phyloP scores from a whole-genome alignment of 2,797 vertebrate genomes.

The Darevskia nairensis region DNA sequence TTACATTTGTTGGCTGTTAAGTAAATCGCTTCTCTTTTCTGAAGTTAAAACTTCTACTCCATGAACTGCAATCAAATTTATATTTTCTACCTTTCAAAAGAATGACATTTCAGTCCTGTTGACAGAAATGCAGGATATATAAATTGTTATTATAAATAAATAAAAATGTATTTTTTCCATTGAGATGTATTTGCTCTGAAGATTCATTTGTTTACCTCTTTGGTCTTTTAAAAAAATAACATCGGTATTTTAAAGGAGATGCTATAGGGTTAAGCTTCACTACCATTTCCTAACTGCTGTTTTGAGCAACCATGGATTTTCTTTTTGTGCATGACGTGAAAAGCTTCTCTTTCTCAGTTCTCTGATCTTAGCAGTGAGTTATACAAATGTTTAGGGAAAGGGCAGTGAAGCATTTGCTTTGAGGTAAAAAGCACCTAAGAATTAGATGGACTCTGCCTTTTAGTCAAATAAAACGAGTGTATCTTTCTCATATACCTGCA shows the following conservation, averaged over 20 bases:
- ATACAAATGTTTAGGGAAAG: slow-evolving; percentile 59
- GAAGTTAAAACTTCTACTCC: neutral
- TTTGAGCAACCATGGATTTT: neutral
- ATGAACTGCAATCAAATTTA: neutral
- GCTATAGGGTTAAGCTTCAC: slow-evolving; percentile 14
- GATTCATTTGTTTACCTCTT: slow-evolving; percentile 19
- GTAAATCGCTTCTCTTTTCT: neutral
- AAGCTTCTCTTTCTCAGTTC: neutral
- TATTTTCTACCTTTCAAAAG: neutral
- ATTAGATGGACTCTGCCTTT: slow-evolving; percentile 77
- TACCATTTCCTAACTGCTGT: slow-evolving; percentile 28
- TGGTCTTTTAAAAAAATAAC: slow-evolving; percentile 31
- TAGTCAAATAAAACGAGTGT: neutral
- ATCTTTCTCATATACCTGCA: neutral
- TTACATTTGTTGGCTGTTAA: neutral
- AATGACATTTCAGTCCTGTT: neutral
- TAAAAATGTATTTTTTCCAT: neutral
- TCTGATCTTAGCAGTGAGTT: slow-evolving; percentile 41
- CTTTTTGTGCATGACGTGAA: slow-evolving; percentile 33
- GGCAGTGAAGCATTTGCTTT: slow-evolving; percentile 58
- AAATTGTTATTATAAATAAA: neutral
- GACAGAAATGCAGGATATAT: neutral
- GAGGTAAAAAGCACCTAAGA: slow-evolving; percentile 51
- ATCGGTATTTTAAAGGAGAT: neutral
- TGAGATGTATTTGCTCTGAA: neutral